These are phyloP conservation scores for Nasonovia ribisnigri DNA, from an alignment of 2,888 invertebrate genomes.

Conservation along the genomic window DNA sequence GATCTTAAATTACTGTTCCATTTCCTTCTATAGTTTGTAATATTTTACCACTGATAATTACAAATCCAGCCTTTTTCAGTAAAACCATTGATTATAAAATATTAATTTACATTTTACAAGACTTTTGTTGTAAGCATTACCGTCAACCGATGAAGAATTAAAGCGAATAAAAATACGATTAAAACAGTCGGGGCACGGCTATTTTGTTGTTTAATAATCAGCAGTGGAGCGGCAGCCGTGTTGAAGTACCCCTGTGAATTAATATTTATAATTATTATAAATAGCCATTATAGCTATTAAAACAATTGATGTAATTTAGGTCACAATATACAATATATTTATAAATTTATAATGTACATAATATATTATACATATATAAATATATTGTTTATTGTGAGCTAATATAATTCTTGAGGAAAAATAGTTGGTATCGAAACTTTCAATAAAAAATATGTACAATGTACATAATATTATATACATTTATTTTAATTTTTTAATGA, in stretches of 20 bases:
- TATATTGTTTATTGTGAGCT: too few species aligned
- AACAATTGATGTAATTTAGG: neutral
- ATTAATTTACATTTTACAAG: neutral
- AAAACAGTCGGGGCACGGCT: neutral
- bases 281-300: neutral
- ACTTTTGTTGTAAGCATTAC: neutral
- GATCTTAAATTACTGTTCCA: neutral
- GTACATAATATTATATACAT: too few species aligned
- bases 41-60: neutral
- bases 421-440: too few species aligned
- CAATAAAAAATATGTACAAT: too few species aligned
- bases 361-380: too few species aligned
- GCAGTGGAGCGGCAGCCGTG: neutral
- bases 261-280: conserved; percentile 6
- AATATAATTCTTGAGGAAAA: too few species aligned
- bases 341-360: too few species aligned
- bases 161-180: conserved; percentile 17
- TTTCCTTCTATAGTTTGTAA: neutral
- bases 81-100: conserved; percentile 5
- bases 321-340: neutral
- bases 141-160: neutral
- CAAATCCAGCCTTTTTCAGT: neutral
- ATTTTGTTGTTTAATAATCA: conserved; percentile 17
- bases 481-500: neutral
- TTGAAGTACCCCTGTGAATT: neutral